Evolutionary conservation across 2,797 vertebrate species (phyloP), one percentile per base, ranked within the genome.

Genomic region (Hydrolagus colliei): DNA sequence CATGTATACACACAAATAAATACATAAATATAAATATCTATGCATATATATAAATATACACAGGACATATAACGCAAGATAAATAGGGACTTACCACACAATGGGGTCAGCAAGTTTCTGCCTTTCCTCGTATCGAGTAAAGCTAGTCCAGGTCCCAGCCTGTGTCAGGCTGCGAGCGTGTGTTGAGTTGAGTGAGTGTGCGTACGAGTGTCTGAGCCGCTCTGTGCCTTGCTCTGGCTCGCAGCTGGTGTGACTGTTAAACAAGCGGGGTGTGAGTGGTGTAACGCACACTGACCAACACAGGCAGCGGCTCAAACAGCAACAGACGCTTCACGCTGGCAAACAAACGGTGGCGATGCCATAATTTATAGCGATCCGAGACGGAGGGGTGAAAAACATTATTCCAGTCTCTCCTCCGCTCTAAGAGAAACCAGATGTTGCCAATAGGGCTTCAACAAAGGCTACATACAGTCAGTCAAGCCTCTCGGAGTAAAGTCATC

Each of bases 351-450:
- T 68, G 32, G 65, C 79, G 67, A 9, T n/a, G 18, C 65, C 35
- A 84, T 84, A 84, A 84, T 84, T 84, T 84, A 84, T 71, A n/a
- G 79, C 65, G 63, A 41, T 84, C 79, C 20, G 27, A 84, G 79
- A 52, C 27, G 67, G n/a, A 84, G 79, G 79, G 79, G 79, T 84
- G 79, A 84, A 84, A 68, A 84, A 84, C 79, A 84, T 84, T 84
- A 84, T 84, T 84, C 52, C 79, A 84, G 79, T 84, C 65, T 52
- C 41, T 84, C 67, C 18, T 63, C 79, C 68, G 79, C 79, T 84
- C 71, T 84, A 84, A 84, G 79, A 84, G 79, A 84, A 84, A 84
- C 35, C 79, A 84, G 79, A 84, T 84, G 79, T 84, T 32, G 41
- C 0, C 41, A 52, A 52, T 3, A 52, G 79, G 71, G 67, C 27